Percentiles rank a stretch among this genome's conserved stretches.
phyloP scores from a whole-genome alignment of 2,888 invertebrate genomes.

The Blera fallax region DNA sequence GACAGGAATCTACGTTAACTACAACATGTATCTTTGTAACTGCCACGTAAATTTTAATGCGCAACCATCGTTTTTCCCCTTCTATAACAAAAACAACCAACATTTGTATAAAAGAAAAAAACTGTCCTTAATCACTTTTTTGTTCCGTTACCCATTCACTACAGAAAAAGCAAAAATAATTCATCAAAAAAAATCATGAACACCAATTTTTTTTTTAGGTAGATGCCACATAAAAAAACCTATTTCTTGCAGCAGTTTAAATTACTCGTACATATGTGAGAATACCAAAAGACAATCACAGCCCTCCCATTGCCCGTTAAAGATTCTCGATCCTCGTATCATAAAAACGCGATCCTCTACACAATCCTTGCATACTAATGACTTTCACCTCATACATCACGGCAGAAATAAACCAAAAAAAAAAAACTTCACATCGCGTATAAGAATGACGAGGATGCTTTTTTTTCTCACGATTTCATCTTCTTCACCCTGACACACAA shows the following conservation, averaged over 20 bases:
- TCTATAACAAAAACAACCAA: conserved; percentile 33
- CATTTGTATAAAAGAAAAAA: conserved; percentile 27
- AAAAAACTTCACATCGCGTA: conserved; percentile 57
- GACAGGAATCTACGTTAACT: not conserved
- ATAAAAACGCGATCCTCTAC: conserved; percentile 58
- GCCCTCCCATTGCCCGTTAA: conserved; percentile 28
- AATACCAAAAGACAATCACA: conserved; percentile 44
- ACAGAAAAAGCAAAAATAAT: conserved; percentile 9
- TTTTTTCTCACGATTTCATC: conserved; percentile 72
- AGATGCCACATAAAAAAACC: conserved; percentile 22
- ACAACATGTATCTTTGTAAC: not conserved
- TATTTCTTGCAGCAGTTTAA: conserved; percentile 22
- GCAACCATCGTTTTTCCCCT: conserved; percentile 30
- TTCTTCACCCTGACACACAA: conserved; percentile 66
- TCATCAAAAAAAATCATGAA: conserved; percentile 26
- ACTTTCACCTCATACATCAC: conserved; percentile 65
- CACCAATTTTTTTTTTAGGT: conserved; percentile 18
- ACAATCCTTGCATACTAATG: conserved; percentile 65
- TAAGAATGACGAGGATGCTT: conserved; percentile 32
- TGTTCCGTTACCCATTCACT: conserved; percentile 17
- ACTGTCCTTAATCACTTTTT: conserved; percentile 47
- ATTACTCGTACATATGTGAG: conserved; percentile 15
- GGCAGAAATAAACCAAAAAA: not conserved
- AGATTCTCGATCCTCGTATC: conserved; percentile 21
- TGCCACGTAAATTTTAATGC: conserved; percentile 33